These are phyloP conservation scores for Lomographa bimaculata DNA, from an alignment of 2,888 invertebrate genomes.

Conservation along the genomic window DNA sequence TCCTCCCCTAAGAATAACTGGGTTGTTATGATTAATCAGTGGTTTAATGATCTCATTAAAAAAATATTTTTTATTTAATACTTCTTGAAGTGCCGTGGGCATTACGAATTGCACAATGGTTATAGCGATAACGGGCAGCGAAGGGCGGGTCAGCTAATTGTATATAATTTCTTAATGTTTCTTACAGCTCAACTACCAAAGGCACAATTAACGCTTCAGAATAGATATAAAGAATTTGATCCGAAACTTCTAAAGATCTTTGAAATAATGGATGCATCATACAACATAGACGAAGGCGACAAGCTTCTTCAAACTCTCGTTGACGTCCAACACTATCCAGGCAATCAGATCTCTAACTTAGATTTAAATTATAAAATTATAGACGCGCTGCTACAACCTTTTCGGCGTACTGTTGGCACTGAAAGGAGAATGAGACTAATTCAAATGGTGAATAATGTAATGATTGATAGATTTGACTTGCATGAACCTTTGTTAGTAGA, in stretches of 20 bases:
- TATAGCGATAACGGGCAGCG: too few species aligned
- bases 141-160: too few species aligned
- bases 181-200: neutral
- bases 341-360: neutral
- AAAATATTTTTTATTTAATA: too few species aligned
- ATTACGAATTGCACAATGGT: too few species aligned
- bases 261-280: neutral
- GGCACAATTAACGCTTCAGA: neutral
- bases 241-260: neutral
- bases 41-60: too few species aligned
- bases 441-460: neutral
- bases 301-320: neutral
- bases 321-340: neutral
- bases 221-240: neutral
- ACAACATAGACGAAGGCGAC: neutral
- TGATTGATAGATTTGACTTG: too few species aligned
- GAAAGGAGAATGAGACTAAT: neutral
- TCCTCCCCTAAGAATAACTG: too few species aligned
- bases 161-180: too few species aligned
- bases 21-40: too few species aligned
- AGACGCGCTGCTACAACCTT: neutral
- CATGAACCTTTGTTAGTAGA: too few species aligned
- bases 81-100: too few species aligned
- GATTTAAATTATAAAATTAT: neutral
- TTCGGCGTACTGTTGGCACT: neutral